Percentiles rank a stretch among this genome's conserved stretches.
These are phyloP conservation scores for Bothrops alternatus DNA, from an alignment of 2,797 vertebrate genomes.

Conservation along the genomic window DNA sequence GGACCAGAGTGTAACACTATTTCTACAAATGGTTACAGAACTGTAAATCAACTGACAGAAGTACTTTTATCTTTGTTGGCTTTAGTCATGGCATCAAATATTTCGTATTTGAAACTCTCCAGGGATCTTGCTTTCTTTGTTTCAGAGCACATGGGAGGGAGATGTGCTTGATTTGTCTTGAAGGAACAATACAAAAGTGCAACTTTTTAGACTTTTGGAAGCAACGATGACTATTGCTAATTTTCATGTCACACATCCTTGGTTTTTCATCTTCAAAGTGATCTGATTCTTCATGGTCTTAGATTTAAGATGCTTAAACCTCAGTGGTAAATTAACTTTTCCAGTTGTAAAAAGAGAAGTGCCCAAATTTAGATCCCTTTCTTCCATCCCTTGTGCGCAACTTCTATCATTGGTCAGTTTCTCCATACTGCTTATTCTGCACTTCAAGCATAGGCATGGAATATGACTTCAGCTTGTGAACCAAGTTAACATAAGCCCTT, in stretches of 20 bases:
- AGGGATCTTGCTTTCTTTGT: not conserved
- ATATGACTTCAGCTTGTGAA: not conserved
- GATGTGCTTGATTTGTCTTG: not conserved
- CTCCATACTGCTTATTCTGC: not conserved
- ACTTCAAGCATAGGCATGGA: not conserved
- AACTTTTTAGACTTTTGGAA: not conserved
- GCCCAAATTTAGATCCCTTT: not conserved
- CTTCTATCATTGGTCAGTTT: not conserved
- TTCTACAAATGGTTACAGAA: not conserved
- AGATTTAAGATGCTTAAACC: not conserved
- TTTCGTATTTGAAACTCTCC: no score
- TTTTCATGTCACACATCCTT: not conserved
- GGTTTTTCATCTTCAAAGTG: not conserved
- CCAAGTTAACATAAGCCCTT: slow-evolving; percentile 17
- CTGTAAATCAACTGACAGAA: no score
- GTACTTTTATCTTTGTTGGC: not conserved
- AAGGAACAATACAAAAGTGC: not conserved
- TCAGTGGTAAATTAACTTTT: not conserved
- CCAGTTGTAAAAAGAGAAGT: not conserved
- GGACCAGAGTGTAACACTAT: not conserved
- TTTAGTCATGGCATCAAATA: not conserved
- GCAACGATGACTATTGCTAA: not conserved
- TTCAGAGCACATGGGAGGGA: not conserved
- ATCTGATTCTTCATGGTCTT: not conserved
- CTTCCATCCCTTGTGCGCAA: not conserved